These are phyloP conservation scores for Calypte anna DNA, from an alignment of 2,113 vertebrate species.

Conservation along the genomic window DNA sequence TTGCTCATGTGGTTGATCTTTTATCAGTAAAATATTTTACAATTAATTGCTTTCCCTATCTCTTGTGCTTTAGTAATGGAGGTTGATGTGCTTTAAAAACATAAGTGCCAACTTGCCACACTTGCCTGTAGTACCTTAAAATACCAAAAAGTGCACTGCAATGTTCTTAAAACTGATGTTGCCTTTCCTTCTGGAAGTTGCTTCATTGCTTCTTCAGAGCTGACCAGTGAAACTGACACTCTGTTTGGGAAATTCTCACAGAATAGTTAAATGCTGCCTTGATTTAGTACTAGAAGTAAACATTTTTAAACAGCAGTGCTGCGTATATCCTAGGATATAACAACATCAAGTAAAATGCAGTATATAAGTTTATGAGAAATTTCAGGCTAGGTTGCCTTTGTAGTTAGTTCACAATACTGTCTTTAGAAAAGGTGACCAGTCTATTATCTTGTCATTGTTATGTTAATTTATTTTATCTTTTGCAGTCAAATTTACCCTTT, in stretches of 20 bases:
- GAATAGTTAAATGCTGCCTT: background rate
- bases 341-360: rapidly evolving
- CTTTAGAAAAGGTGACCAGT: background rate
- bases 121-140: background rate
- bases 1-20: background rate
- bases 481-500: background rate
- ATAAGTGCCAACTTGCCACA: background rate
- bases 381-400: background rate
- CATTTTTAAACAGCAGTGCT: background rate
- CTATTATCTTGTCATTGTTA: background rate
- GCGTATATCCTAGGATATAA: background rate
- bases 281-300: background rate
- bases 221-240: background rate
- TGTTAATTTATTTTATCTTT: background rate
- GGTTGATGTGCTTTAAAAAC: background rate
- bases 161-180: background rate
- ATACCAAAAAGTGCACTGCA: background rate
- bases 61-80: background rate
- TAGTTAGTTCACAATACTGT: background rate
- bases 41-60: background rate
- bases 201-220: background rate
- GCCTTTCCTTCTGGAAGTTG: background rate
- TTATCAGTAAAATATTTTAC: background rate
- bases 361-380: background rate
- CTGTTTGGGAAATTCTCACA: background rate